A percentile compares a stretch with the other conserved stretches of the same genome.
phyloP scores from a whole-genome alignment of 1,140 invertebrate species.

The Lasioglossum albipes region DNA sequence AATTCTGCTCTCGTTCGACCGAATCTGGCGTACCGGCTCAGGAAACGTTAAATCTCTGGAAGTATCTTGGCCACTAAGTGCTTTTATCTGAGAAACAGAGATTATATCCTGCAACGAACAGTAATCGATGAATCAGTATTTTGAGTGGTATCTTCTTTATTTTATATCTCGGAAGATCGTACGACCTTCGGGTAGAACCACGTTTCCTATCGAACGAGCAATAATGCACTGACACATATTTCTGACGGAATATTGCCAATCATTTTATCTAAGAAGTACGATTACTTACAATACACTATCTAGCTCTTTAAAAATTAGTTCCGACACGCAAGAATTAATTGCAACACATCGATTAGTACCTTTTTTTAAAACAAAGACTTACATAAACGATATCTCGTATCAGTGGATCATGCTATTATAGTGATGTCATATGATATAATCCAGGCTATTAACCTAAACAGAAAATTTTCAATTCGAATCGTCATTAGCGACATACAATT shows the following conservation, averaged over 20 bases:
- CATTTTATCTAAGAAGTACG: not conserved
- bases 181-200: not conserved
- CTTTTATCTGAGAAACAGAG: not conserved
- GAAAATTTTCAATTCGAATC: too few relatives aligned
- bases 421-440: too few relatives aligned
- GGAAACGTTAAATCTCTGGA: not conserved
- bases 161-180: constrained; percentile 1
- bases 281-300: not conserved
- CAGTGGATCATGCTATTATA: too few relatives aligned
- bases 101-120: not conserved
- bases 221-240: not conserved
- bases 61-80: constrained; percentile 6
- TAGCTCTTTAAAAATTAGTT: not conserved
- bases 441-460: too few relatives aligned
- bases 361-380: too few relatives aligned
- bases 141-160: not conserved
- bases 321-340: not conserved
- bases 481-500: too few relatives aligned
- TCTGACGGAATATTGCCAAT: not conserved
- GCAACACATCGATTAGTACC: too few relatives aligned
- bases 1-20: constrained; percentile 17
- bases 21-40: not conserved
- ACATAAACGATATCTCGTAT: too few relatives aligned
- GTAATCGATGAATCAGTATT: constrained; percentile 26
- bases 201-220: not conserved